Evolutionary conservation across 2,113 vertebrate genomes (phyloP).

Genomic region (Corynorhinus townsendii): DNA sequence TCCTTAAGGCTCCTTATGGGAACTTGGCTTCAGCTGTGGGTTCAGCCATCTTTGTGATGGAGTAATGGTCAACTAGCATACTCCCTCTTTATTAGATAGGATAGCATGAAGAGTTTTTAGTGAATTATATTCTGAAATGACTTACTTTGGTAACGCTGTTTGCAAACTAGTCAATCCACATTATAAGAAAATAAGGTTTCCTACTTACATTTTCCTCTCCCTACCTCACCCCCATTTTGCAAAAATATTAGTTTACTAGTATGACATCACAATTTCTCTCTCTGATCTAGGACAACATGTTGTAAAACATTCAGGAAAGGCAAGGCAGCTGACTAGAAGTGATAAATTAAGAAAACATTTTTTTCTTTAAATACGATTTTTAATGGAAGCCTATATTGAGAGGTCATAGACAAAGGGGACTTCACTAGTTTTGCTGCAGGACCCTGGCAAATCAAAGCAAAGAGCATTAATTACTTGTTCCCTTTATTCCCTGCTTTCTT

Average conservation of each 20-base stretch:
- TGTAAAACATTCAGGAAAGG: neutral
- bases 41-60: no score
- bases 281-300: neutral
- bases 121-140: neutral
- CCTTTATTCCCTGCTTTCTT: neutral
- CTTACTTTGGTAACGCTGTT: neutral
- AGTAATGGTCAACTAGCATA: no score
- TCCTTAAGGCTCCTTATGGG: no score
- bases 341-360: neutral
- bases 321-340: neutral
- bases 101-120: neutral
- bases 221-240: fast-evolving
- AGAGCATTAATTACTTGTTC: neutral
- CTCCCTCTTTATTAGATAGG: no score
- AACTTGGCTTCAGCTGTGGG: no score
- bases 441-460: neutral
- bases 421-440: neutral
- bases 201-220: neutral
- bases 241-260: neutral
- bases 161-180: neutral
- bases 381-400: neutral
- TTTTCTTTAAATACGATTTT: neutral
- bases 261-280: neutral
- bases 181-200: neutral
- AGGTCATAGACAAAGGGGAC: neutral